Percentiles rank a stretch among this genome's conserved stretches.
Conservation (phyloP, 1,140 invertebrate species). For the Zaprionus inermis region DNA sequence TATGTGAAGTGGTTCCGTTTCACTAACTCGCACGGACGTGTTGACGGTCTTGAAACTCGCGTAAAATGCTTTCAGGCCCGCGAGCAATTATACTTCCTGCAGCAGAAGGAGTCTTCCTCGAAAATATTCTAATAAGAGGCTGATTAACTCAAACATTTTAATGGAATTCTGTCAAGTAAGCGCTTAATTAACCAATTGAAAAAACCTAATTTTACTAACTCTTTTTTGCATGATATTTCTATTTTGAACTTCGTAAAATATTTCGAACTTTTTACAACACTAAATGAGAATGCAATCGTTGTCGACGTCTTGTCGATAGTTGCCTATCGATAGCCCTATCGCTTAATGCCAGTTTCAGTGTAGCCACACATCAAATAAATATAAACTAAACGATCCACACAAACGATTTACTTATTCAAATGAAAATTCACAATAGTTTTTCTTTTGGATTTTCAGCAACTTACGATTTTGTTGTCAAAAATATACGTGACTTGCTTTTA, state of each 20-base stretch:
- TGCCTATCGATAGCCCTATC: neutral
- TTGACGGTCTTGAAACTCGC: neutral
- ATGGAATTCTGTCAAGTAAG: constrained; percentile 8
- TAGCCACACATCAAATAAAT: neutral
- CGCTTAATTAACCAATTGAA: neutral
- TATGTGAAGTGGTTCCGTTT: constrained; percentile 14
- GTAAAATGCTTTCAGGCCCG: constrained; percentile 1
- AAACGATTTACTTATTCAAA: no score
- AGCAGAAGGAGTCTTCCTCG: neutral
- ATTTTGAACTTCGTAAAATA: no score
- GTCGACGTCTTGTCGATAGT: neutral
- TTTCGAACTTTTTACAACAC: neutral
- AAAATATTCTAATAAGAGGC: neutral
- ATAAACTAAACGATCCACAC: neutral
- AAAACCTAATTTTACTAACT: neutral
- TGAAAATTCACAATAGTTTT: neutral
- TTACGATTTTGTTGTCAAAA: neutral
- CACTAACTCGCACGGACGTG: constrained; percentile 7
- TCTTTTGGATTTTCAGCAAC: neutral
- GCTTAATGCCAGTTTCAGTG: neutral
- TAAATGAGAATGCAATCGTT: neutral
- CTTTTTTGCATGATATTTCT: neutral
- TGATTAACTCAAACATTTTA: constrained; percentile 6
- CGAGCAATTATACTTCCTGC: constrained; percentile 4
- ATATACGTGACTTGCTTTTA: neutral